Evolutionary conservation across 2,113 vertebrate species (phyloP).

Genomic region (Cercocebus atys): DNA sequence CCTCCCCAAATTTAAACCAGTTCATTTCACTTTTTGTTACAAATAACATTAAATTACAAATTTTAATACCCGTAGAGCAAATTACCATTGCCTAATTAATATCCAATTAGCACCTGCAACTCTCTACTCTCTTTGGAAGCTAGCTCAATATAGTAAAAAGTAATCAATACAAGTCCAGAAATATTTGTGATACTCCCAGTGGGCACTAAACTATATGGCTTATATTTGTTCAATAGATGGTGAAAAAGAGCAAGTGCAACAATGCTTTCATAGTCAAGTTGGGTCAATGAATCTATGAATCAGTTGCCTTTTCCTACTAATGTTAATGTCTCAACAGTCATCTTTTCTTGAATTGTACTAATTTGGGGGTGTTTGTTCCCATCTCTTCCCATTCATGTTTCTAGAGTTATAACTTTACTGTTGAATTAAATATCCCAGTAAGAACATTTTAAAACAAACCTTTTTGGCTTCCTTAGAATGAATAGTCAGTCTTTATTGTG

Average conservation of each 20-base stretch:
- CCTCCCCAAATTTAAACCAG: neutral
- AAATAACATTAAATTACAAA: neutral
- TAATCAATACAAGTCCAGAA: neutral
- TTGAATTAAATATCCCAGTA: neutral
- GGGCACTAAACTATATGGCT: neutral
- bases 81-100: neutral
- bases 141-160: neutral
- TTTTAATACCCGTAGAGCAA: neutral
- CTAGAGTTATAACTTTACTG: neutral
- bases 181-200: neutral
- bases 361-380: neutral
- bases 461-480: constrained; percentile 6
- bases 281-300: neutral
- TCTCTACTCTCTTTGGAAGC: neutral
- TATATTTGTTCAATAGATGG: neutral
- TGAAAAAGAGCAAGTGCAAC: neutral
- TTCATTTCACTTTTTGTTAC: neutral
- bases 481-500: constrained; percentile 26
- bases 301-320: neutral
- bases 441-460: constrained; percentile 30
- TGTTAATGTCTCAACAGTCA: neutral
- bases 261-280: neutral
- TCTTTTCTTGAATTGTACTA: neutral
- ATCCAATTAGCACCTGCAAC: neutral
- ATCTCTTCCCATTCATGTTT: neutral